A percentile compares a stretch with the other conserved stretches of the same genome.
phyloP scores from a whole-genome alignment of 2,797 vertebrate species.

The Pampus argenteus region DNA sequence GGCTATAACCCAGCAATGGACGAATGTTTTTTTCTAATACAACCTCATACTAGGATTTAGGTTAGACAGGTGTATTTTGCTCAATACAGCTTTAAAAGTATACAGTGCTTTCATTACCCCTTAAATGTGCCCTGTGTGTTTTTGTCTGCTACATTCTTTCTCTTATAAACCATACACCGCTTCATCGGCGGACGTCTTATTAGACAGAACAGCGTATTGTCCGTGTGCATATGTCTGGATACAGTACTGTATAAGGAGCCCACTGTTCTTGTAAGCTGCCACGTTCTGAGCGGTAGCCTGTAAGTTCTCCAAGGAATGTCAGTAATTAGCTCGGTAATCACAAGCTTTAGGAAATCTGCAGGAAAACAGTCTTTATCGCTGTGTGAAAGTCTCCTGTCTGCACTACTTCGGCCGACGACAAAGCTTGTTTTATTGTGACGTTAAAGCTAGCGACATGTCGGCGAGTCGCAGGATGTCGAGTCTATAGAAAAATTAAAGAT shows the following conservation, averaged over 20 bases:
- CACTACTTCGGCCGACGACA: constrained; percentile 23
- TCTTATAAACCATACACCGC: constrained; percentile 55
- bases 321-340: constrained; percentile 85
- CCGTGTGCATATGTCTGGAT: constrained; percentile 53
- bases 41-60: neutral
- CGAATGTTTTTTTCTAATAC: neutral
- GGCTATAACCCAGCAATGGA: too few relatives aligned
- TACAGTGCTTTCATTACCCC: constrained; percentile 1
- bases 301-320: constrained; percentile 82
- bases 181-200: constrained; percentile 41
- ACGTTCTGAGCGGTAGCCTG: constrained; percentile 66
- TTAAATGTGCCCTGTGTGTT: constrained; percentile 15
- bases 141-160: constrained; percentile 44
- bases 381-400: constrained; percentile 67
- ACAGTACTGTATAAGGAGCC: constrained; percentile 69
- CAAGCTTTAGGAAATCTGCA: constrained; percentile 82
- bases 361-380: constrained; percentile 75
- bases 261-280: constrained; percentile 77
- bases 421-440: constrained; percentile 41
- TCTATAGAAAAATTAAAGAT: constrained; percentile 13
- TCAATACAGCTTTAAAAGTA: constrained; percentile 4
- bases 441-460: constrained; percentile 17
- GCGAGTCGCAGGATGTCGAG: constrained; percentile 17
- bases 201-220: constrained; percentile 72
- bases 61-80: constrained; percentile 24